These are phyloP conservation scores for Battus philenor DNA, from an alignment of 1,140 invertebrate species.

Conservation along the genomic window DNA sequence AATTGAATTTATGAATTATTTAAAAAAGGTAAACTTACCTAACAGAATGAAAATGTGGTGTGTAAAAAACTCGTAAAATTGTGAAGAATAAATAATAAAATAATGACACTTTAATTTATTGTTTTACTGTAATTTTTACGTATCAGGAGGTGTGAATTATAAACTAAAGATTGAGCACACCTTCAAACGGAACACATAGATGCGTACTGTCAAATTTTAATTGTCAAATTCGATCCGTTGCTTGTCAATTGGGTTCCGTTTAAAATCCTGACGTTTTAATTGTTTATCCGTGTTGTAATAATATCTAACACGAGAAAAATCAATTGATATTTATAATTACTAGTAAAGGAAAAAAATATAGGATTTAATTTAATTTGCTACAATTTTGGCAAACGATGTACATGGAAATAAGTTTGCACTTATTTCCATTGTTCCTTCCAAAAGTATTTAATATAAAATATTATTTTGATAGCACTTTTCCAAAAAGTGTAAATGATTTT, in stretches of 20 bases:
- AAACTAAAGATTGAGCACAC: constrained; percentile 27
- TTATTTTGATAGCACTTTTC: too few relatives aligned
- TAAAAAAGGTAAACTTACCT: constrained; percentile 42
- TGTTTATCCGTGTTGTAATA: too few relatives aligned
- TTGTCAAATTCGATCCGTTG: constrained; percentile 33
- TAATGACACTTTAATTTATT: not conserved
- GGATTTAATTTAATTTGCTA: too few relatives aligned
- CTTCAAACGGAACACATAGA: constrained; percentile 48
- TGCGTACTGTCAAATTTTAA: constrained; percentile 29
- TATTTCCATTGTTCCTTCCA: too few relatives aligned
- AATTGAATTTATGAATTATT: constrained; percentile 18
- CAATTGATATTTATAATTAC: too few relatives aligned
- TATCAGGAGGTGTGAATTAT: constrained; percentile 13
- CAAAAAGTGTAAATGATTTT: too few relatives aligned
- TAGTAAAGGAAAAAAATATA: too few relatives aligned
- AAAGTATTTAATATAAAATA: too few relatives aligned
- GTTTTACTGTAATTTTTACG: constrained; percentile 1
- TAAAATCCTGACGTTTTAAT: too few relatives aligned
- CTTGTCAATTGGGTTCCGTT: constrained; percentile 25
- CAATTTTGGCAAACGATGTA: too few relatives aligned
- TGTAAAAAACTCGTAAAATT: constrained; percentile 18
- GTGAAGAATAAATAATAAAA: not conserved
- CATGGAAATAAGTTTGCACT: too few relatives aligned
- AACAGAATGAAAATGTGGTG: constrained; percentile 24
- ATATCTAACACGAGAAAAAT: too few relatives aligned